phyloP scores from a whole-genome alignment of 2,888 invertebrate species.

The Lomographa bimaculata region DNA sequence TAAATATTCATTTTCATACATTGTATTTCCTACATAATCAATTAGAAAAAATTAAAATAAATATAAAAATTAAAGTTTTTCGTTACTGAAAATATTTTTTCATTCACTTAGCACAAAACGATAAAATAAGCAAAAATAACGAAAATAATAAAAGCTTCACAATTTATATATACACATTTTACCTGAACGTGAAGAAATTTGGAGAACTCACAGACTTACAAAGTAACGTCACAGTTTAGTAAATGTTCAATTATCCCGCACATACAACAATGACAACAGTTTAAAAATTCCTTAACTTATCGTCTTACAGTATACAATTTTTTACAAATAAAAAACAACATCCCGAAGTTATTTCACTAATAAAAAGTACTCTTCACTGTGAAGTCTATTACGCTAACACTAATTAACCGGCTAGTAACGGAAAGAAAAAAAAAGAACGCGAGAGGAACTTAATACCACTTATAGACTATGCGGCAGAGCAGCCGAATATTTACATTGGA shows the following conservation, averaged over 20 bases:
- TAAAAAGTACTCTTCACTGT: conserved; percentile 53
- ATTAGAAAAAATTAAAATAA: too few relatives aligned
- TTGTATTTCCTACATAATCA: too few relatives aligned
- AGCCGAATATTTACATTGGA: conserved; percentile 83
- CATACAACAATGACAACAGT: conserved; percentile 51
- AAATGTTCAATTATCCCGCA: conserved; percentile 38
- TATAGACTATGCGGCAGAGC: conserved; percentile 80
- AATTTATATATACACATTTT: conserved; percentile 9
- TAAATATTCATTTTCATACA: too few relatives aligned
- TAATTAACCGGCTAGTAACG: conserved; percentile 51
- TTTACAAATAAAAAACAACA: conserved; percentile 30
- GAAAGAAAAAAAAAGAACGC: conserved; percentile 54
- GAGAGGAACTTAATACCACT: conserved; percentile 81
- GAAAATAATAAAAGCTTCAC: conserved; percentile 4
- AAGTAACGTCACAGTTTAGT: conserved; percentile 12
- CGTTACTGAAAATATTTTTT: neutral
- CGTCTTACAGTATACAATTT: conserved; percentile 41
- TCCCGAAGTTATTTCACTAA: conserved; percentile 51
- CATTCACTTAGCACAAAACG: neutral
- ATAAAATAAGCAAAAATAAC: neutral
- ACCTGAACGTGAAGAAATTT: conserved; percentile 19
- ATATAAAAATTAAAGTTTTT: too few relatives aligned
- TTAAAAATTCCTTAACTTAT: conserved; percentile 44
- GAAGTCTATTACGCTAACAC: conserved; percentile 49
- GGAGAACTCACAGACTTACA: conserved; percentile 15